These are phyloP conservation scores for Drosophila ogumai DNA, from an alignment of 1,140 invertebrate species.

Conservation along the genomic window DNA sequence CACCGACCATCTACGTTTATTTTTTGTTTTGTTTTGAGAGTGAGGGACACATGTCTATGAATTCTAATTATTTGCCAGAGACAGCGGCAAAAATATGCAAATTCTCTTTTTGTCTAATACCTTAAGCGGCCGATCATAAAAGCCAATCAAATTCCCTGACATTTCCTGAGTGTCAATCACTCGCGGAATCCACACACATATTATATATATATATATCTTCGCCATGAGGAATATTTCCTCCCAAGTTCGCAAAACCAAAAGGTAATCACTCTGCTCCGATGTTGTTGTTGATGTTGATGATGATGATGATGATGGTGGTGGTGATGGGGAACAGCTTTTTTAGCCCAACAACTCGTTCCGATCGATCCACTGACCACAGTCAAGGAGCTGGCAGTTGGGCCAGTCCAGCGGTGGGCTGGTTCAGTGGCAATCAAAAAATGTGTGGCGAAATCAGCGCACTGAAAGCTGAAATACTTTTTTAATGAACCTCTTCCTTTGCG, in stretches of 20 bases:
- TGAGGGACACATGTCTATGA: constrained; percentile 71
- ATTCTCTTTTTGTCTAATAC: constrained; percentile 72
- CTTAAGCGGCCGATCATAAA: constrained; percentile 67
- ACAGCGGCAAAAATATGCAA: constrained; percentile 71
- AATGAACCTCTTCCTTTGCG: constrained; percentile 76
- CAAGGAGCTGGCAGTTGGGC: constrained; percentile 44
- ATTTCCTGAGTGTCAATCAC: constrained; percentile 82
- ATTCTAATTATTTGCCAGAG: constrained; percentile 69
- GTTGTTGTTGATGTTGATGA: constrained; percentile 25
- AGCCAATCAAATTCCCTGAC: constrained; percentile 78
- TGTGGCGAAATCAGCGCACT: constrained; percentile 75
- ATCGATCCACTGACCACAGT: constrained; percentile 65
- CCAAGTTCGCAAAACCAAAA: constrained; percentile 39
- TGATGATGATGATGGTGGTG: constrained; percentile 22
- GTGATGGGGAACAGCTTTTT: constrained; percentile 56
- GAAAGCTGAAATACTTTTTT: constrained; percentile 81
- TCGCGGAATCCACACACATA: constrained; percentile 46
- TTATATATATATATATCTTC: neutral
- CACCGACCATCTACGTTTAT: neutral
- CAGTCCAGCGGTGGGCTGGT: constrained; percentile 38
- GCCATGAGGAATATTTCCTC: constrained; percentile 36
- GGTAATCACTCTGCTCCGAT: constrained; percentile 59
- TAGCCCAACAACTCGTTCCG: constrained; percentile 62
- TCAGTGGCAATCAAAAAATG: constrained; percentile 71
- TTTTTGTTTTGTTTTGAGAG: constrained; percentile 11